Conservation (phyloP, 2,888 invertebrate species). For the Rhyacophila evoluta region DNA sequence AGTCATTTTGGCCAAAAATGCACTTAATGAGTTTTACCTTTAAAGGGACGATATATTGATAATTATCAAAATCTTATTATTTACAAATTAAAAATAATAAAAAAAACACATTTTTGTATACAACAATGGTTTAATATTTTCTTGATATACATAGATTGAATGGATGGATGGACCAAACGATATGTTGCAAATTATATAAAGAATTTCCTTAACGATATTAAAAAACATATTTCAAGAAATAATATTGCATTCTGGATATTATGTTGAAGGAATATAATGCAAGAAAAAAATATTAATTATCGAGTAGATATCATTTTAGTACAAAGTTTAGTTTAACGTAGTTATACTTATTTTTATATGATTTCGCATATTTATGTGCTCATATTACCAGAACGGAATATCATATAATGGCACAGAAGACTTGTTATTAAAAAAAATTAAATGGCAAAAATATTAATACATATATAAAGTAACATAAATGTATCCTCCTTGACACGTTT, state of each 20-base stretch:
- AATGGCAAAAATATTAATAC: constrained; percentile 15
- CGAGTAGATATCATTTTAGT: background rate
- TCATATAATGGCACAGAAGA: background rate
- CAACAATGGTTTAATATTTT: constrained; percentile 19
- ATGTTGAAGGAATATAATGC: background rate
- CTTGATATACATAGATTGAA: constrained; percentile 2
- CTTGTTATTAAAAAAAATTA: background rate
- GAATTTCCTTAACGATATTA: background rate
- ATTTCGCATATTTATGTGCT: constrained; percentile 17
- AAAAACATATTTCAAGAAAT: too few species aligned
- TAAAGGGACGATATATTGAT: too few species aligned
- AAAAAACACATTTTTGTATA: constrained; percentile 7
- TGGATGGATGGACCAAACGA: constrained; percentile 14
- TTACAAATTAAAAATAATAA: background rate
- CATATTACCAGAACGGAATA: background rate
- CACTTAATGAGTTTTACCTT: too few species aligned
- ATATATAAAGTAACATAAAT: constrained; percentile 15
- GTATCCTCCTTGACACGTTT: constrained; percentile 17
- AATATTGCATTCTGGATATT: too few species aligned
- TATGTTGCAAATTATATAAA: constrained; percentile 6
- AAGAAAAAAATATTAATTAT: background rate
- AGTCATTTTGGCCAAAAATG: too few species aligned
- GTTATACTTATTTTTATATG: background rate
- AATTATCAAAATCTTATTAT: too few species aligned
- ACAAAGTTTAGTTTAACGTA: too few species aligned